A percentile compares a stretch with the other conserved stretches of the same genome.
These are phyloP conservation scores for Arge pagana DNA, from an alignment of 2,888 invertebrate genomes.

Conservation along the genomic window DNA sequence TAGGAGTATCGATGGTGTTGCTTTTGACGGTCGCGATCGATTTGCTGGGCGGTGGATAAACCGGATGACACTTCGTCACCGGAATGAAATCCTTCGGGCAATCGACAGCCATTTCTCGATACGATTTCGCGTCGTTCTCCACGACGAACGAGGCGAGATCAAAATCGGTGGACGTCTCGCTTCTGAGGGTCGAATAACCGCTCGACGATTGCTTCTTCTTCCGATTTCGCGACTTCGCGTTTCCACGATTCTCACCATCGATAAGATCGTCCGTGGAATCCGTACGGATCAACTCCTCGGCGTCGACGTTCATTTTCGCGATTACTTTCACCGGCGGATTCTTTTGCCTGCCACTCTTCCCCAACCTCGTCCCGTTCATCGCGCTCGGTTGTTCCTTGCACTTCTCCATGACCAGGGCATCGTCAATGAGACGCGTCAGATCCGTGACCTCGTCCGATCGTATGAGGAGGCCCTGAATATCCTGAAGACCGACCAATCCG, in stretches of 20 bases:
- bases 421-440: conserved; percentile 49
- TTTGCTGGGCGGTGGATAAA: conserved; percentile 53
- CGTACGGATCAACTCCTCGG: conserved; percentile 43
- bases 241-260: conserved; percentile 32
- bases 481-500: conserved; percentile 47
- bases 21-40: conserved; percentile 30
- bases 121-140: conserved; percentile 38
- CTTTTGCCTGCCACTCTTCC: conserved; percentile 9
- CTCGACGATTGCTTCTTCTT: conserved; percentile 50
- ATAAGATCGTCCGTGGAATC: conserved; percentile 49
- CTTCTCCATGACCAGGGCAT: conserved; percentile 30
- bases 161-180: conserved; percentile 44
- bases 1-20: conserved; percentile 9
- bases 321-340: not conserved
- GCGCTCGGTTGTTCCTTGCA: not conserved
- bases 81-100: conserved; percentile 54
- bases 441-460: conserved; percentile 51
- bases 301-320: conserved; percentile 34
- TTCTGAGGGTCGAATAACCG: conserved; percentile 53
- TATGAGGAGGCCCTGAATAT: conserved; percentile 46
- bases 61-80: conserved; percentile 52
- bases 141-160: conserved; percentile 47
- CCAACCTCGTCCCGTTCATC: not conserved
- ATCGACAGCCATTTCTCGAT: conserved; percentile 55
- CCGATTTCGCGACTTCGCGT: conserved; percentile 31